phyloP scores from a whole-genome alignment of 2,888 invertebrate species.

The Drosophila melanosoma region DNA sequence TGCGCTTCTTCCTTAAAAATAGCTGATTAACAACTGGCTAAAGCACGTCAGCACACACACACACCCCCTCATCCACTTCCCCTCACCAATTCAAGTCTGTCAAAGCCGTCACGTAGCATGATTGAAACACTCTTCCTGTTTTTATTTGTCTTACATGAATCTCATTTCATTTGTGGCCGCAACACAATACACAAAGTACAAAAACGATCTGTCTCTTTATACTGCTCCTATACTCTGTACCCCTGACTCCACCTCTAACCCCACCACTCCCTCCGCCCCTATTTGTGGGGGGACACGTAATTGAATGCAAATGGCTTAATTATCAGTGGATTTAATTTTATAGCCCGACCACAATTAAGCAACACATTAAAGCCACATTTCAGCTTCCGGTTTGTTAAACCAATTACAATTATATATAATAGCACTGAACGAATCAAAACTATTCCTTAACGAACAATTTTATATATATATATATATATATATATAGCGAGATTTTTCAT shows the following conservation, averaged over 20 bases:
- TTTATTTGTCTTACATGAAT: slow-evolving; percentile 58
- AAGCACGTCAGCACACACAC: slow-evolving; percentile 31
- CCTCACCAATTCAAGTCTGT: neutral
- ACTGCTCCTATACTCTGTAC: neutral
- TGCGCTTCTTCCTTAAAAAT: slow-evolving; percentile 47
- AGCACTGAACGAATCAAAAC: slow-evolving; percentile 15
- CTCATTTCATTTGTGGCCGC: slow-evolving; percentile 39
- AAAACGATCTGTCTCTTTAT: neutral
- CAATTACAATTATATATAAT: slow-evolving; percentile 44
- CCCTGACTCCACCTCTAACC: neutral
- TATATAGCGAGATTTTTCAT: neutral
- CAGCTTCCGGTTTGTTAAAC: slow-evolving; percentile 63
- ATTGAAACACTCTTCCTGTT: slow-evolving; percentile 61
- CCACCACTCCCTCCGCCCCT: neutral
- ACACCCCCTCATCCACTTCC: neutral
- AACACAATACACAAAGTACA: neutral
- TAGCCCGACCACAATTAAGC: slow-evolving; percentile 66
- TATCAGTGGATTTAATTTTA: slow-evolving; percentile 64
- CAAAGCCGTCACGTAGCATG: slow-evolving; percentile 34
- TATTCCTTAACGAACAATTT: slow-evolving; percentile 17
- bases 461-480: neutral
- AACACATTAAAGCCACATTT: slow-evolving; percentile 59
- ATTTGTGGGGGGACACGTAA: slow-evolving; percentile 61
- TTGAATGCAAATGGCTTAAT: slow-evolving; percentile 75
- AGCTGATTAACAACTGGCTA: slow-evolving; percentile 52